Evolutionary conservation across 2,113 vertebrate genomes (phyloP).

Genomic region (Edolisoma coerulescens): DNA sequence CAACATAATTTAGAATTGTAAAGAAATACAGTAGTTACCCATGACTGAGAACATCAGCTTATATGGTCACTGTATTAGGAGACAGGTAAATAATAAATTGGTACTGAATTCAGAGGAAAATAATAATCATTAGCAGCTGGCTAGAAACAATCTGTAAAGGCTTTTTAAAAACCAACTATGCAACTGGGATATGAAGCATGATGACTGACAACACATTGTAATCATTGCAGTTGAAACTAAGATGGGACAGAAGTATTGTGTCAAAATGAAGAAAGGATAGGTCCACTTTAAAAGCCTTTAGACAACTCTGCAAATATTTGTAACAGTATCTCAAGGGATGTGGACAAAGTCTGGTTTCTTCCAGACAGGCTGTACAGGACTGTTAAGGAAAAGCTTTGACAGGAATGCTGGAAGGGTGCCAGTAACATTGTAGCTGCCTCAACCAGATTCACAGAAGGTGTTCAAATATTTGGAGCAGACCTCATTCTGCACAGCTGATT

Average conservation of each 20-base stretch:
- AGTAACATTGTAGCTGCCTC: background rate
- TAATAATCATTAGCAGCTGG: background rate
- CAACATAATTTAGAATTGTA: background rate
- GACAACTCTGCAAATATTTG: background rate
- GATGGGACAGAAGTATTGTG: background rate
- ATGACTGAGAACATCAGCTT: background rate
- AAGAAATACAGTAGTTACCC: background rate
- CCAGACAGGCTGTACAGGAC: background rate
- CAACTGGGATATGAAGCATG: background rate
- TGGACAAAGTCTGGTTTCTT: rapidly evolving
- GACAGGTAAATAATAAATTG: background rate
- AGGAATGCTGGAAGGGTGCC: background rate
- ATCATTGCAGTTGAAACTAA: background rate
- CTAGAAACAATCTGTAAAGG: background rate
- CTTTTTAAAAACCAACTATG: background rate
- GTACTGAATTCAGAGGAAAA: background rate
- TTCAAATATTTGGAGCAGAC: background rate
- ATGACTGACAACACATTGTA: background rate
- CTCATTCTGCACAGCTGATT: background rate
- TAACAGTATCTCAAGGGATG: background rate
- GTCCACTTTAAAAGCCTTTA: background rate
- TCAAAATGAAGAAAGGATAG: background rate
- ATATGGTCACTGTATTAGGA: background rate
- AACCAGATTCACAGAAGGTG: background rate
- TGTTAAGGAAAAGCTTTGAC: background rate